Evolutionary conservation across 2,113 vertebrate genomes (phyloP).

Genomic region (Marmota monax): DNA sequence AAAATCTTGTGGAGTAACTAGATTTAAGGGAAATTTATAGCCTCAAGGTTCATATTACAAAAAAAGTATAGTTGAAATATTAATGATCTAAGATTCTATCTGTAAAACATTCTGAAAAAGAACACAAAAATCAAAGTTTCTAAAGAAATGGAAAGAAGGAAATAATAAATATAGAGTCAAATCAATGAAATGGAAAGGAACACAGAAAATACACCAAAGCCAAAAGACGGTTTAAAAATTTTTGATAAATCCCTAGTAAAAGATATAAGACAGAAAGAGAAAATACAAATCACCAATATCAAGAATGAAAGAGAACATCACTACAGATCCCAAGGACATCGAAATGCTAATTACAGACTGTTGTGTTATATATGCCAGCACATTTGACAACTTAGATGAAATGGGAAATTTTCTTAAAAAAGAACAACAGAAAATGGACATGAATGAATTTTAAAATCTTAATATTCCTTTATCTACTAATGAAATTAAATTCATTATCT

Average conservation of each 20-base stretch:
- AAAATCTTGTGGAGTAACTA: constrained; percentile 20
- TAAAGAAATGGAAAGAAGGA: background rate
- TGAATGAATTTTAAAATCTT: background rate
- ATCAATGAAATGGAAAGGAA: constrained; percentile 25
- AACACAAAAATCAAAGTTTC: background rate
- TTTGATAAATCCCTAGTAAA: background rate
- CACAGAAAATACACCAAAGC: constrained; percentile 14
- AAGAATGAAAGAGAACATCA: constrained; percentile 6
- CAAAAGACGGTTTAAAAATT: background rate
- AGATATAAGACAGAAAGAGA: background rate
- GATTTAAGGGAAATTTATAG: background rate
- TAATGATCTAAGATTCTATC: background rate
- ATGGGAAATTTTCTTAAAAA: background rate
- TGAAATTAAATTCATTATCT: constrained; percentile 9
- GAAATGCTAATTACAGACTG: background rate
- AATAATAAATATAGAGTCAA: constrained; percentile 1
- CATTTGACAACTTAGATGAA: background rate
- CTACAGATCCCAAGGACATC: background rate
- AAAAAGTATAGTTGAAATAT: background rate
- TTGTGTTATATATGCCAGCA: background rate
- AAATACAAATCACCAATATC: background rate
- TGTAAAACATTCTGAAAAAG: background rate
- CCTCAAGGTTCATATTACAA: background rate
- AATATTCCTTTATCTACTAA: constrained; percentile 36
- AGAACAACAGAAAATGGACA: background rate